Conservation (phyloP, 2,888 invertebrate species). For the Alloscopus bannaensis region DNA sequence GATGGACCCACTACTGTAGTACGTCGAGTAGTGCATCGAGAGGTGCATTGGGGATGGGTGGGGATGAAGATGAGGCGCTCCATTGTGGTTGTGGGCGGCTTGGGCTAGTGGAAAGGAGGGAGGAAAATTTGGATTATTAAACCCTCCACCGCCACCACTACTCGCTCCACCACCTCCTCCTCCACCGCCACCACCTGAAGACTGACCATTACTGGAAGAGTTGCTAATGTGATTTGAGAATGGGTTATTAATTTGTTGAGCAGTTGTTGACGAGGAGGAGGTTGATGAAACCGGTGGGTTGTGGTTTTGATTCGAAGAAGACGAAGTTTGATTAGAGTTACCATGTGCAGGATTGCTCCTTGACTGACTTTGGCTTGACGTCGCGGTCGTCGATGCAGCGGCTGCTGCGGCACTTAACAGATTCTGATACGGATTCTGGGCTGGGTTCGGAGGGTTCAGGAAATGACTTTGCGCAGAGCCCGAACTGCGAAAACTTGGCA, state of each 20-base stretch:
- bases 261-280: constrained; percentile 65
- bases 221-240: constrained; percentile 62
- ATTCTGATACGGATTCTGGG: constrained; percentile 69
- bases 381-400: constrained; percentile 64
- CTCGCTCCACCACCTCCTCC: constrained; percentile 45
- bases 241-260: constrained; percentile 64
- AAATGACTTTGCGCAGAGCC: constrained; percentile 67
- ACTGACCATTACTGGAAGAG: constrained; percentile 52
- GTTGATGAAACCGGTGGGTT: constrained; percentile 62
- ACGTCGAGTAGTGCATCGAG: constrained; percentile 67
- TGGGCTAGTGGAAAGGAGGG: constrained; percentile 63
- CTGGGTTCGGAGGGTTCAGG: constrained; percentile 69
- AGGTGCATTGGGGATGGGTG: constrained; percentile 65
- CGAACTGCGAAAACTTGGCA: constrained; percentile 65
- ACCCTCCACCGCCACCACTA: constrained; percentile 47
- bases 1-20: constrained; percentile 62
- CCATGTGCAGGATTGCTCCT: constrained; percentile 62
- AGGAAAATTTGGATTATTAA: constrained; percentile 67
- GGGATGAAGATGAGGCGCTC: constrained; percentile 61
- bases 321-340: constrained; percentile 64
- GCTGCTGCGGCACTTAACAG: constrained; percentile 67
- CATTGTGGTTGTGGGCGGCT: constrained; percentile 62
- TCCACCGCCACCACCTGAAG: constrained; percentile 38
- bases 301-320: constrained; percentile 60
- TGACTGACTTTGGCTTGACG: constrained; percentile 66